Evolutionary conservation across 1,140 invertebrate species (phyloP).

Genomic region (Sycophila sp.): DNA sequence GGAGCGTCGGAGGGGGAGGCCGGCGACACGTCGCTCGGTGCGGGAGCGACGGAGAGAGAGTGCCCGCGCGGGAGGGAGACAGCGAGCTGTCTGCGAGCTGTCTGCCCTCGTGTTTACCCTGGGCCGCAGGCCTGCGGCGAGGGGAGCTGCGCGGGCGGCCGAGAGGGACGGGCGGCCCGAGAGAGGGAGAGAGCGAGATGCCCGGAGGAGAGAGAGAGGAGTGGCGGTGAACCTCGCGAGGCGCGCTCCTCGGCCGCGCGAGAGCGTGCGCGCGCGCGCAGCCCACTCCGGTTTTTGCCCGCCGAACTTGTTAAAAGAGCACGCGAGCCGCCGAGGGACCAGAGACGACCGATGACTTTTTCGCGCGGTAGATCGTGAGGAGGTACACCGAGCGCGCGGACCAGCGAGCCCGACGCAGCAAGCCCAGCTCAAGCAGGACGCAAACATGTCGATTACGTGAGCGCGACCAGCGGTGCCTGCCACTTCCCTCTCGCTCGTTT

Average conservation of each 20-base stretch:
- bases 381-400: too few relatives aligned
- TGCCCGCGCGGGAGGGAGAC: slow-evolving; percentile 5
- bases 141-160: too few relatives aligned
- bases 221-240: slow-evolving; percentile 14
- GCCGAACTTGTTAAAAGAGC: slow-evolving; percentile 41
- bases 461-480: not conserved
- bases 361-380: slow-evolving; percentile 36
- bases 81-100: slow-evolving; percentile 39
- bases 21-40: too few relatives aligned
- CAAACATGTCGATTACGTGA: slow-evolving; percentile 30
- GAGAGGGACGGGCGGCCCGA: too few relatives aligned
- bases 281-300: slow-evolving; percentile 38
- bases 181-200: slow-evolving; percentile 1
- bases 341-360: slow-evolving; percentile 41
- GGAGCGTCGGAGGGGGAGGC: slow-evolving; percentile 4
- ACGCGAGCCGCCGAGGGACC: slow-evolving; percentile 34
- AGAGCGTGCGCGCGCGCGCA: slow-evolving; percentile 31
- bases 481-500: not conserved
- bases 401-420: too few relatives aligned
- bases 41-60: slow-evolving; percentile 11
- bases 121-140: slow-evolving; percentile 5
- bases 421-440: not conserved
- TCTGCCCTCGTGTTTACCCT: slow-evolving; percentile 40
- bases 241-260: not conserved
- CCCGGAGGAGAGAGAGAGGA: slow-evolving; percentile 17